Conservation (phyloP, 2,797 vertebrate species). For the Eospalax fontanierii region DNA sequence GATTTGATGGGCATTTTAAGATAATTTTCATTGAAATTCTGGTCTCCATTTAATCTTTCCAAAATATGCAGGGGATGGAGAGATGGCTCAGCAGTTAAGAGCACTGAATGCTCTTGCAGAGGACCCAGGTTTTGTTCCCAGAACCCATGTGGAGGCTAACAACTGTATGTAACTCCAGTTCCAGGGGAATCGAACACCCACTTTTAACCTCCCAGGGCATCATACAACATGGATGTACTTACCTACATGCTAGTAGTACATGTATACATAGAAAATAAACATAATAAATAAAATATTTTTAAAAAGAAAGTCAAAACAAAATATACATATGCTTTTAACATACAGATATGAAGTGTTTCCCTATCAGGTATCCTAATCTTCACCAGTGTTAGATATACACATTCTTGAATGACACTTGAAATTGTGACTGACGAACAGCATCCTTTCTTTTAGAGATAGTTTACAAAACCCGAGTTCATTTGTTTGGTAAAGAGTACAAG, state of each 20-base stretch:
- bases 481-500: slow-evolving; percentile 9
- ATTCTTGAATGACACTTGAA: slow-evolving; percentile 10
- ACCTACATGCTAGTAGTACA: no score
- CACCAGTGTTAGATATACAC: slow-evolving; percentile 22
- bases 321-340: neutral
- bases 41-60: slow-evolving; percentile 17
- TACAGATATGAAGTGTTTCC: neutral
- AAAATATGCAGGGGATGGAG: neutral
- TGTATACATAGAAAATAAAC: no score
- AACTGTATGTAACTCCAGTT: no score
- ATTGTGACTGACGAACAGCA: neutral
- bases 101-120: no score
- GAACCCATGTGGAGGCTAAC: no score
- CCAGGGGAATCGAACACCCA: no score
- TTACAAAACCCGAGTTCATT: neutral
- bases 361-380: neutral
- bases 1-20: neutral
- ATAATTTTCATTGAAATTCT: neutral
- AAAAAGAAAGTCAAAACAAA: no score
- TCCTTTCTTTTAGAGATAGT: neutral
- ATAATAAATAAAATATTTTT: no score
- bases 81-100: no score
- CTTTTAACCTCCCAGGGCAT: no score
- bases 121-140: no score
- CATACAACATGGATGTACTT: no score